A percentile compares a stretch with the other conserved stretches of the same genome.
Evolutionary conservation across 2,888 invertebrate species (phyloP).

Genomic region (Phyllotreta striolata): DNA sequence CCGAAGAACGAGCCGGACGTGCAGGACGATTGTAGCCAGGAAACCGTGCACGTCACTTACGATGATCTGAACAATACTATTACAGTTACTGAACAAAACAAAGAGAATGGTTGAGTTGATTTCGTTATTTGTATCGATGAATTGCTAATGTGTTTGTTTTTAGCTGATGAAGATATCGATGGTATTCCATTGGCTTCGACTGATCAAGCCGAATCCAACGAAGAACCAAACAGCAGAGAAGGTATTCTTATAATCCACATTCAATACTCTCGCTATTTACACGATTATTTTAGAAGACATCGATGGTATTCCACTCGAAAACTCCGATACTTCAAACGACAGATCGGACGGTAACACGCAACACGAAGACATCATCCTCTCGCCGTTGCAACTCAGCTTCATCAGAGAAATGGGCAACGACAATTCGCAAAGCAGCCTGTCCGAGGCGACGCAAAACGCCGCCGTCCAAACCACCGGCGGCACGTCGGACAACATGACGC

Average conservation of each 20-base stretch:
- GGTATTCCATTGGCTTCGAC: slow-evolving; percentile 43
- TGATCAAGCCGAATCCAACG: slow-evolving; percentile 31
- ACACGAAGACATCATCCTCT: slow-evolving; percentile 41
- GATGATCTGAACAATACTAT: slow-evolving; percentile 31
- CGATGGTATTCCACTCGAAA: slow-evolving; percentile 51
- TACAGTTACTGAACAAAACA: slow-evolving; percentile 32
- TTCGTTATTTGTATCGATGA: not conserved
- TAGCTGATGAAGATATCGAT: slow-evolving; percentile 45
- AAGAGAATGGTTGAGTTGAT: slow-evolving; percentile 31
- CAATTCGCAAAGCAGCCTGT: slow-evolving; percentile 40
- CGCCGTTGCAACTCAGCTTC: slow-evolving; percentile 43
- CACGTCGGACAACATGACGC: slow-evolving; percentile 36
- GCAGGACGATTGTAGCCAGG: slow-evolving; percentile 38
- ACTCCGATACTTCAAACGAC: slow-evolving; percentile 44
- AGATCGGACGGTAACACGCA: slow-evolving; percentile 41
- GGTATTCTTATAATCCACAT: slow-evolving; percentile 31
- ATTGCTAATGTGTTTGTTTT: not conserved
- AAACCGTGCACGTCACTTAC: slow-evolving; percentile 38
- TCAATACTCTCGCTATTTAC: too few species aligned
- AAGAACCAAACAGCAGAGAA: slow-evolving; percentile 24
- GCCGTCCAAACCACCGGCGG: slow-evolving; percentile 43
- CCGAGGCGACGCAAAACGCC: slow-evolving; percentile 43
- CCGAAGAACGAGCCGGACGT: slow-evolving; percentile 35
- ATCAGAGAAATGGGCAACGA: slow-evolving; percentile 38
- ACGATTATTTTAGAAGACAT: slow-evolving; percentile 46